Base-by-base conservation (phyloP, 1,140 invertebrate genomes). In the Chlorops oryzae region DNA sequence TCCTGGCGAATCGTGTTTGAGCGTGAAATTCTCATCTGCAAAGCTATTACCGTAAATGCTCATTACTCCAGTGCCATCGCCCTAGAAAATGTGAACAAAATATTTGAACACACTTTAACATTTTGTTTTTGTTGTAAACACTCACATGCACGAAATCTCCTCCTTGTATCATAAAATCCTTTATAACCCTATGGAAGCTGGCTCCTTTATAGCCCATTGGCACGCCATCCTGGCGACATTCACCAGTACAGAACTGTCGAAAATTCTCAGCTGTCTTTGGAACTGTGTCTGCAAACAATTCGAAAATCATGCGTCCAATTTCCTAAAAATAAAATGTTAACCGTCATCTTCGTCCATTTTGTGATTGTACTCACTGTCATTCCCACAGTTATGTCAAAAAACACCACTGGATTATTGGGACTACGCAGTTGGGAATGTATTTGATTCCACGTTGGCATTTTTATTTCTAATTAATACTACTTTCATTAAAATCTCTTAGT, bases 191-290 rank as follows among this genome's bases (percentile, higher is more conserved):
- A 74, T 99, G 97, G 76, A 99, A 99, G 68, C 87, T 86, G 24
- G 88, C 88, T 55, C 92, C 91, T 77, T 99, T 99, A 67, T 90
- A 99, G 23, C 96, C 94, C 22, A 96, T 80, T 1, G 95, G 93
- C n/a, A 98, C 91, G 20, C 90, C 90, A 65, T 98, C 96, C 58
- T 84, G 78, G 58, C 85, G 78, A 41, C 72, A 68, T 77, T 99
- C 96, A 21, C 97, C 97, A 1, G 96, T 99, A 71, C 97, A 99
- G 68, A 99, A 89, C 70, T 98, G 91, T 56, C 96, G 83, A 64
- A 99, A 98, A 75, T 99, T 99, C 79, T 99, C 97, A 59, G 91
- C 93, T 6, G 96, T 98, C 77, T 90, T 94, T 12, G 97, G 96
- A 6, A 95, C 93, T 25, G 93, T 82, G 78, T 99, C 94, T 3